Conservation (phyloP, 1,140 invertebrate species). For the Chelonus insularis region DNA sequence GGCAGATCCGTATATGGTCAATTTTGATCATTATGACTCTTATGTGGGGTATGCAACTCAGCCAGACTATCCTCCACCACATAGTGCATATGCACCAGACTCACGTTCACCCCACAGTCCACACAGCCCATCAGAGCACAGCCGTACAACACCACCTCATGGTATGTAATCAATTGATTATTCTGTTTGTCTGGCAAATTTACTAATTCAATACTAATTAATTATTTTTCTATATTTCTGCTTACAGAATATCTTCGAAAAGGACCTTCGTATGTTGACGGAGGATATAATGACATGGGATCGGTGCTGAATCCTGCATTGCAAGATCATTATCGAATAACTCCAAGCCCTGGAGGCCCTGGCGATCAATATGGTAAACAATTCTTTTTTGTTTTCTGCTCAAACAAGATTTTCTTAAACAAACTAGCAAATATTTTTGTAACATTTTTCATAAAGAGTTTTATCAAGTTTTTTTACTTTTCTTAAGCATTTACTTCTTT, state of each 20-base stretch:
- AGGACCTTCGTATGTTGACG: conserved; percentile 61
- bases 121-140: conserved; percentile 57
- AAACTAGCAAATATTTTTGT: conserved; percentile 23
- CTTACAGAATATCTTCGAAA: conserved; percentile 62
- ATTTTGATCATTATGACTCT: conserved; percentile 56
- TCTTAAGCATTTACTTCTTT: too few species aligned
- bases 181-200: neutral
- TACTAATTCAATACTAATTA: conserved; percentile 7
- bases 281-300: conserved; percentile 70
- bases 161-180: conserved; percentile 38
- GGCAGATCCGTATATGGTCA: conserved; percentile 58
- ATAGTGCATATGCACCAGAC: conserved; percentile 56
- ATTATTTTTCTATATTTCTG: conserved; percentile 35
- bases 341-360: conserved; percentile 69
- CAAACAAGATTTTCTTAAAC: too few species aligned
- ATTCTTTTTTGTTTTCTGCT: neutral
- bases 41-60: conserved; percentile 55
- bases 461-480: too few species aligned
- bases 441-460: too few species aligned
- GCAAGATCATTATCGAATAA: conserved; percentile 72
- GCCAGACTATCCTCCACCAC: conserved; percentile 54
- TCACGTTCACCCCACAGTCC: conserved; percentile 58
- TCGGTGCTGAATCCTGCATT: conserved; percentile 65
- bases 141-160: conserved; percentile 56
- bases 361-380: conserved; percentile 66